phyloP scores from a whole-genome alignment of 2,888 invertebrate species.

The Hypomecis atomaria region DNA sequence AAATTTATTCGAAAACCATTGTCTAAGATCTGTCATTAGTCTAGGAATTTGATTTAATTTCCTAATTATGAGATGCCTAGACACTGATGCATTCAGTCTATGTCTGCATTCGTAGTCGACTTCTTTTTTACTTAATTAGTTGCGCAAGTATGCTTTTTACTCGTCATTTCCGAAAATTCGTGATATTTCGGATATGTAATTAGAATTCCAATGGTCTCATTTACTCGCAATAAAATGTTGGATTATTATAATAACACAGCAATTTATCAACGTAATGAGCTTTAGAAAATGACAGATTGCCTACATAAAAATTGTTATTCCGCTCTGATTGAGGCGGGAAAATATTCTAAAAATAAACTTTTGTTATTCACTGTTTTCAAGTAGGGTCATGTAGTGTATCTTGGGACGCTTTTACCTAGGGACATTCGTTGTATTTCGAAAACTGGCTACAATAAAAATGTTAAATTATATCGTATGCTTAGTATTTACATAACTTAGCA shows the following conservation, averaged over 20 bases:
- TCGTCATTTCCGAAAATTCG: conserved; percentile 15
- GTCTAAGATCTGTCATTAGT: neutral
- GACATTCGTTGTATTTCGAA: too few species aligned
- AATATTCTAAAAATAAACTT: neutral
- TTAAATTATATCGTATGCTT: too few species aligned
- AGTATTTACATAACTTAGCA: too few species aligned
- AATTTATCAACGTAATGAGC: conserved; percentile 16
- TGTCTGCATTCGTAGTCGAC: conserved; percentile 6
- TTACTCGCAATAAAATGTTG: conserved; percentile 10
- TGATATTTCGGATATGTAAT: conserved; percentile 21
- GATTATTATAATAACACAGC: conserved; percentile 11
- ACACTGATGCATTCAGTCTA: conserved; percentile 21
- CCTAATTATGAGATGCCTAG: conserved; percentile 26
- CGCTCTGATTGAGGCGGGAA: neutral
- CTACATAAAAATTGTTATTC: conserved; percentile 3
- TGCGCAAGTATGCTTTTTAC: conserved; percentile 15
- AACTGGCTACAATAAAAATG: too few species aligned
- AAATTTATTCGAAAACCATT: neutral
- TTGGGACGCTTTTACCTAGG: too few species aligned
- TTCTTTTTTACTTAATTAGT: conserved; percentile 21
- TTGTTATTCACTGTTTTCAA: neutral
- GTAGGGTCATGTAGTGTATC: too few species aligned
- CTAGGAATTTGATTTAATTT: conserved; percentile 1
- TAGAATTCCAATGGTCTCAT: conserved; percentile 22
- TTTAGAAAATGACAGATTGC: conserved; percentile 3